phyloP scores from a whole-genome alignment of 2,797 vertebrate species.

The Capromys pilorides region DNA sequence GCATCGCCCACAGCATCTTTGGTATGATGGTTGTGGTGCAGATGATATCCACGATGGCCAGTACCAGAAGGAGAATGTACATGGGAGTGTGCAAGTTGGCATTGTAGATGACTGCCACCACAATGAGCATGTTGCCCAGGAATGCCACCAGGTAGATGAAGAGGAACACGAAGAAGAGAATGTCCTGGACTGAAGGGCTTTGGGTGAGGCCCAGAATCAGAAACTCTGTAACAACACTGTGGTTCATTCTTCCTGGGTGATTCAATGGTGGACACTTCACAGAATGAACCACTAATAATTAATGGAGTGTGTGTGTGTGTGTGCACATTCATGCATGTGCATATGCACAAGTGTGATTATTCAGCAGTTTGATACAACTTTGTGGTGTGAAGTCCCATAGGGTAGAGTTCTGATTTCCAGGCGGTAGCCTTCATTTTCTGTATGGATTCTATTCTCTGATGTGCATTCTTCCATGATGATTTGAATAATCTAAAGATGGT shows the following conservation, averaged over 20 bases:
- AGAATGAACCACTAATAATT: neutral
- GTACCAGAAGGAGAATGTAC: slow-evolving; percentile 67
- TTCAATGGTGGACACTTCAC: neutral
- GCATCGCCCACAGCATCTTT: slow-evolving; percentile 63
- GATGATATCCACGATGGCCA: slow-evolving; percentile 68
- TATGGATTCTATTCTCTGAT: neutral
- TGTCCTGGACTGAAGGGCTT: slow-evolving; percentile 28
- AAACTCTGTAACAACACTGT: slow-evolving; percentile 64
- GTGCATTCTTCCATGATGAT: neutral
- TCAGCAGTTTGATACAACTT: neutral
- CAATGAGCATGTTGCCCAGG: slow-evolving; percentile 69
- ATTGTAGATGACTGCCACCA: slow-evolving; percentile 52
- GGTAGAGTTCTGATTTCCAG: neutral
- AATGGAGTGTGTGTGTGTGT: neutral
- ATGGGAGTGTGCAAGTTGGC: slow-evolving; percentile 65
- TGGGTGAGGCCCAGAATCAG: slow-evolving; percentile 66
- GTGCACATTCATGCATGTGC: no score
- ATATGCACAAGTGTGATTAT: neutral
- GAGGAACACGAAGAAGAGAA: slow-evolving; percentile 66
- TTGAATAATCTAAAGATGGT: neutral
- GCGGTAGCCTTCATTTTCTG: neutral
- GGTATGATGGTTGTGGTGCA: slow-evolving; percentile 70
- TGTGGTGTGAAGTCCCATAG: neutral
- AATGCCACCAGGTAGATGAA: slow-evolving; percentile 63
- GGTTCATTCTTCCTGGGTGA: slow-evolving; percentile 44